phyloP scores from a whole-genome alignment of 2,797 vertebrate genomes.

The Gambusia yucatana region DNA sequence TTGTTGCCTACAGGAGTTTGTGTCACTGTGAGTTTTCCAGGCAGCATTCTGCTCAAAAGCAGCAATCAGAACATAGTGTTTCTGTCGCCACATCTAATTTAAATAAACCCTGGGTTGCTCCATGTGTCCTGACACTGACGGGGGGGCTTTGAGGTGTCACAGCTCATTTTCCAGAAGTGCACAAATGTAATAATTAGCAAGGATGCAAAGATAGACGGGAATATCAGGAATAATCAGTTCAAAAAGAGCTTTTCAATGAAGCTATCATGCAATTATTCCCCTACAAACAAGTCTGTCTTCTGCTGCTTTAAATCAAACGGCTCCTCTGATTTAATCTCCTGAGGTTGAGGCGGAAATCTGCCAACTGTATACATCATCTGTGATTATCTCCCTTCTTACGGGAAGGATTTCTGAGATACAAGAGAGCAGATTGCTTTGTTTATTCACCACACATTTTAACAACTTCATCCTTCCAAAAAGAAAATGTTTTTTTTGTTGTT shows the following conservation, averaged over 20 bases:
- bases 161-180: constrained; percentile 11
- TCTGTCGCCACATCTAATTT: constrained; percentile 1
- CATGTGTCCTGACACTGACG: neutral
- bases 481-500: neutral
- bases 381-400: constrained; percentile 8
- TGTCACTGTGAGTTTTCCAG: neutral
- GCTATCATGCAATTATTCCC: constrained; percentile 24
- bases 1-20: neutral
- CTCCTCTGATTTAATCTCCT: constrained; percentile 25
- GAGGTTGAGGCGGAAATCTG: constrained; percentile 18
- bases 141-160: constrained; percentile 9
- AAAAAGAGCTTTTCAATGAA: constrained; percentile 36
- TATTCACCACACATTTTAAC: constrained; percentile 1
- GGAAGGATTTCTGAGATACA: constrained; percentile 2
- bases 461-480: constrained; percentile 7
- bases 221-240: constrained; percentile 35
- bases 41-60: neutral
- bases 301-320: constrained; percentile 22
- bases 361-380: constrained; percentile 30
- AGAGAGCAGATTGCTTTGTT: constrained; percentile 27
- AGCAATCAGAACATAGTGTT: neutral
- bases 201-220: constrained; percentile 9
- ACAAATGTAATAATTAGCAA: constrained; percentile 37
- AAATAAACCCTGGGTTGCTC: constrained; percentile 15
- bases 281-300: constrained; percentile 36